Conservation (phyloP, 2,888 invertebrate species). For the Sussaba pulchella region DNA sequence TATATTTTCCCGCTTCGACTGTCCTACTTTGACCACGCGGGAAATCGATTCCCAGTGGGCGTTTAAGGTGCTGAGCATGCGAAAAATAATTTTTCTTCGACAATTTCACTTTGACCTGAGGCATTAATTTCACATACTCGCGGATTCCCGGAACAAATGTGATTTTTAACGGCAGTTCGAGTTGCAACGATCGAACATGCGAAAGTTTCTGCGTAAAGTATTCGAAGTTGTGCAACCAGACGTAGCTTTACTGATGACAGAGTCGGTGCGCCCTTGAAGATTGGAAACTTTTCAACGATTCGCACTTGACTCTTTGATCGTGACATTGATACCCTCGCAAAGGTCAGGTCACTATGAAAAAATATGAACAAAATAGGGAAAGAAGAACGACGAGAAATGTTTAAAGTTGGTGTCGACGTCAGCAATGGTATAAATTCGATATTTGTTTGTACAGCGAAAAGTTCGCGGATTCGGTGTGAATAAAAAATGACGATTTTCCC, state of each 20-base stretch:
- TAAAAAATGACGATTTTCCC: background rate
- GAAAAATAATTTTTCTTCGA: too few species aligned
- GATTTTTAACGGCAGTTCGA: background rate
- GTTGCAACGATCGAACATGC: background rate
- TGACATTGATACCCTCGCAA: constrained; percentile 20
- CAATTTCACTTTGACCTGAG: too few species aligned
- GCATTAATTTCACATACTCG: too few species aligned
- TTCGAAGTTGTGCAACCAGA: background rate
- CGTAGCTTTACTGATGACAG: background rate
- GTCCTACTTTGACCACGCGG: too few species aligned
- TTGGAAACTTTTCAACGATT: constrained; percentile 1
- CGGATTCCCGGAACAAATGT: too few species aligned
- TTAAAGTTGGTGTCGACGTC: constrained; percentile 8
- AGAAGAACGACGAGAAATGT: background rate
- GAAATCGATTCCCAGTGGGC: too few species aligned
- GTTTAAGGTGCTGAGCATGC: too few species aligned
- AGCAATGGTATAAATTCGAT: background rate
- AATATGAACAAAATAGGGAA: too few species aligned
- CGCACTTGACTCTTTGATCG: background rate
- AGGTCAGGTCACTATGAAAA: background rate
- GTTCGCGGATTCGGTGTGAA: background rate
- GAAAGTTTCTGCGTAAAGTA: constrained; percentile 14
- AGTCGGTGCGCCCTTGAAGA: constrained; percentile 22
- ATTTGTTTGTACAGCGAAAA: background rate
- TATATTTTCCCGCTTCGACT: too few species aligned